Evolutionary conservation across 30 jellyfish, hydroid and myxozoan species (phyloP).

Genomic region (Hydractinia echinata): DNA sequence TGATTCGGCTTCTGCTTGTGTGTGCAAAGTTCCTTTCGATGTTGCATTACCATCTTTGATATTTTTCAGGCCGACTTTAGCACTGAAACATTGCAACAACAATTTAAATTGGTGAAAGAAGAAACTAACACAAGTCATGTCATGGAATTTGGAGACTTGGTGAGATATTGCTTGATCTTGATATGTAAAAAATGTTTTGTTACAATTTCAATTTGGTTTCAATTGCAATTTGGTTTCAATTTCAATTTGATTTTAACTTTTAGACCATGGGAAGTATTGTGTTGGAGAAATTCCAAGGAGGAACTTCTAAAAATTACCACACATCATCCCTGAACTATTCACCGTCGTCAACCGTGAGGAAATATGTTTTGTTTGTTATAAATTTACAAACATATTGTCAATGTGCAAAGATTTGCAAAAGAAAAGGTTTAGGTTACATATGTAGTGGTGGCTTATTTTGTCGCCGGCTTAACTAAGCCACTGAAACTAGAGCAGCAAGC

Average conservation of each 20-base stretch:
- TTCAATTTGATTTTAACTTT: background rate
- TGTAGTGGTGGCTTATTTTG: no score
- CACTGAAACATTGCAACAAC: constrained; percentile 66
- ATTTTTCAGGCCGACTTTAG: constrained; percentile 51
- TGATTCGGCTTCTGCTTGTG: background rate
- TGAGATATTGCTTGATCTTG: constrained; percentile 9
- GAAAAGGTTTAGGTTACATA: no score
- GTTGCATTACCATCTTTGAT: background rate
- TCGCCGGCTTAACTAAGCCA: no score
- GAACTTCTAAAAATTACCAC: constrained; percentile 22
- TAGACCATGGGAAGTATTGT: constrained; percentile 57
- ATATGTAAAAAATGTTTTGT: background rate
- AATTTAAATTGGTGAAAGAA: constrained; percentile 59
- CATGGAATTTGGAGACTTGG: constrained; percentile 88
- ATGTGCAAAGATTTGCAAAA: no score
- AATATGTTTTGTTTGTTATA: no score
- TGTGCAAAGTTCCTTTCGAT: background rate
- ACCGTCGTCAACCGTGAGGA: constrained; percentile 28
- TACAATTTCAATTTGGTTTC: background rate
- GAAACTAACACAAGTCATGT: constrained; percentile 85
- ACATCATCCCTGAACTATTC: background rate
- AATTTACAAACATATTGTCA: no score
- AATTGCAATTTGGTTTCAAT: background rate
- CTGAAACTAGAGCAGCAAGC: no score
- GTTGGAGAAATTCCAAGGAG: constrained; percentile 70